These are phyloP conservation scores for Melikaiella ostensackeni DNA, from an alignment of 2,888 invertebrate genomes.

Conservation along the genomic window DNA sequence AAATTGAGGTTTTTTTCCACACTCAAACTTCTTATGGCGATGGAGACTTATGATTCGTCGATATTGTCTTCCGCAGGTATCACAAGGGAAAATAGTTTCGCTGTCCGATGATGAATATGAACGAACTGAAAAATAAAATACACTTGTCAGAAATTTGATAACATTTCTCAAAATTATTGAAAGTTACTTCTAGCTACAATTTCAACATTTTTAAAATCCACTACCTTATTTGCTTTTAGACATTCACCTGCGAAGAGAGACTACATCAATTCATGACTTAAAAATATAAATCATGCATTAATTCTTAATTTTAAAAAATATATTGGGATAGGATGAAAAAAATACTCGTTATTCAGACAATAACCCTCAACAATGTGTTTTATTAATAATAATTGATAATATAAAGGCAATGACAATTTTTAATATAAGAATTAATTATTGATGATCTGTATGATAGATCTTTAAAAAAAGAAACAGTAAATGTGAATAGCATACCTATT, in stretches of 20 bases:
- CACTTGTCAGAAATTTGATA: background rate
- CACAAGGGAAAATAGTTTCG: slow-evolving; percentile 66
- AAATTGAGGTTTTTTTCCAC: slow-evolving; percentile 78
- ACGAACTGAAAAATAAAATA: slow-evolving; percentile 65
- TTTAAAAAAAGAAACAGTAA: slow-evolving; percentile 49
- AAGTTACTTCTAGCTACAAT: background rate
- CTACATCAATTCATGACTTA: background rate
- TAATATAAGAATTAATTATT: slow-evolving; percentile 54
- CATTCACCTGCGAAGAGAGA: background rate
- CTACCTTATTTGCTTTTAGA: background rate
- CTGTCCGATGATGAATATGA: slow-evolving; percentile 54
- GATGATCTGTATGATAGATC: slow-evolving; percentile 56
- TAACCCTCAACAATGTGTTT: slow-evolving; percentile 73
- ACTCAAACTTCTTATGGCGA: slow-evolving; percentile 78
- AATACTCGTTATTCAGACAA: slow-evolving; percentile 61
- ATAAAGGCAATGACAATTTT: slow-evolving; percentile 59
- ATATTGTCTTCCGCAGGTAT: slow-evolving; percentile 70
- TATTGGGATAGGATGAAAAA: slow-evolving; percentile 45
- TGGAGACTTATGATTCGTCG: slow-evolving; percentile 72
- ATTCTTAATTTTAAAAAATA: slow-evolving; percentile 43
- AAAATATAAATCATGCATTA: background rate
- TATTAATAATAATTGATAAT: slow-evolving; percentile 64
- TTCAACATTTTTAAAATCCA: background rate
- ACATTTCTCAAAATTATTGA: background rate
- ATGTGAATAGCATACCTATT: slow-evolving; percentile 16